These are phyloP conservation scores for Taurulus bubalis DNA, from an alignment of 2,113 vertebrate genomes.

Conservation along the genomic window DNA sequence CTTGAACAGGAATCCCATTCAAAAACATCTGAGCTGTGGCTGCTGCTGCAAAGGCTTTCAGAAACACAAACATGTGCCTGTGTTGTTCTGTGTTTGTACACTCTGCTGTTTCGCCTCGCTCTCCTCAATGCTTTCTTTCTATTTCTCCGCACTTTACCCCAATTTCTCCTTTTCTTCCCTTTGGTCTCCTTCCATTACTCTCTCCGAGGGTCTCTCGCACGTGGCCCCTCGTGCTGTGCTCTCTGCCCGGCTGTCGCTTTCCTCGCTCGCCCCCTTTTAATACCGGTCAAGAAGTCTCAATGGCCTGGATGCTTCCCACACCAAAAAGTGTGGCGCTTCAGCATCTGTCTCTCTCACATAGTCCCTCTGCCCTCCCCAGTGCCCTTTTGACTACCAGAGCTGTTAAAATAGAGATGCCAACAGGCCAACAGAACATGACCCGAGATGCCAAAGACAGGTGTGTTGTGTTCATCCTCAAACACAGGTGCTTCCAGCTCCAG, in stretches of 20 bases:
- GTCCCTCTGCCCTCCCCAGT: neutral
- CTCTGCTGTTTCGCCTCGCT: slow-evolving; percentile 17
- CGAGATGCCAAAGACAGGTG: slow-evolving; percentile 8
- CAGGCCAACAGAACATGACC: neutral
- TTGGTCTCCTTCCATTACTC: neutral
- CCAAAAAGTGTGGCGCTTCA: too few relatives aligned
- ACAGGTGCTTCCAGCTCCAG: neutral
- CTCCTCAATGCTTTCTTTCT: slow-evolving; percentile 46
- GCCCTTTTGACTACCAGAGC: neutral
- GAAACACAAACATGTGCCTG: slow-evolving; percentile 42
- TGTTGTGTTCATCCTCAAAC: slow-evolving; percentile 5
- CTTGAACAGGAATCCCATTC: slow-evolving; percentile 53
- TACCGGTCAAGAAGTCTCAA: too few relatives aligned
- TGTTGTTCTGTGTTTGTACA: slow-evolving; percentile 26
- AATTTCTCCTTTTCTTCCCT: neutral
- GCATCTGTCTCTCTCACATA: neutral
- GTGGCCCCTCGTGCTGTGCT: neutral
- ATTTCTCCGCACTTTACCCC: slow-evolving; percentile 22
- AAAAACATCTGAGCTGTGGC: slow-evolving; percentile 42
- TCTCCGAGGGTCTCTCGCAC: neutral
- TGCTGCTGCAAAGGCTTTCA: slow-evolving; percentile 6
- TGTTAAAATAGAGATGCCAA: slow-evolving; percentile 19
- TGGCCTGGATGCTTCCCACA: too few relatives aligned
- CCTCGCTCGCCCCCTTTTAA: neutral
- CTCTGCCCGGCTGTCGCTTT: neutral